Conservation (phyloP, 2,113 vertebrate species). For the Limnothrissa miodon region DNA sequence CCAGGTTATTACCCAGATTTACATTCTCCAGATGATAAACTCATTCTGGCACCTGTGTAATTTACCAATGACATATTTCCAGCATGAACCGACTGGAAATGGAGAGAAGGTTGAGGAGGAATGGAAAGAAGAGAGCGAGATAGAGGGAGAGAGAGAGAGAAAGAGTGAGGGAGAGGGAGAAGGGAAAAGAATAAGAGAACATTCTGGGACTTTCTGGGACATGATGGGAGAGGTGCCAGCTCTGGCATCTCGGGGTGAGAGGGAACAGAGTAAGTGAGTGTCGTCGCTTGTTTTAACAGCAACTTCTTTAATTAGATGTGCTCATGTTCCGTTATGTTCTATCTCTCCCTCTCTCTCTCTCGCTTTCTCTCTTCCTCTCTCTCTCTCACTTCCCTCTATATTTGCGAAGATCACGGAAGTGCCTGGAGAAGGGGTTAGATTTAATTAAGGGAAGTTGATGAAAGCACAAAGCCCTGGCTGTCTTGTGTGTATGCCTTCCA, state of each 20-base stretch:
- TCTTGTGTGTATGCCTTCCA: constrained; percentile 68
- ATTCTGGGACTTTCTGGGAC: constrained; percentile 57
- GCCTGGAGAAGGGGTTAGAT: constrained; percentile 70
- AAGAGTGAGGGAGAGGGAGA: neutral
- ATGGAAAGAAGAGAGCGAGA: neutral
- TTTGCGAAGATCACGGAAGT: constrained; percentile 66
- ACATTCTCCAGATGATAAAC: constrained; percentile 77
- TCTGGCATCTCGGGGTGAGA: constrained; percentile 47
- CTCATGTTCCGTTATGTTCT: constrained; percentile 63
- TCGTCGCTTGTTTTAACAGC: constrained; percentile 54
- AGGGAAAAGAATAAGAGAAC: constrained; percentile 21
- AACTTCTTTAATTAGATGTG: constrained; percentile 71
- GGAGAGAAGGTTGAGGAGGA: constrained; percentile 27
- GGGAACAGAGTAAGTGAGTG: constrained; percentile 25
- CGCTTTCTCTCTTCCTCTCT: neutral
- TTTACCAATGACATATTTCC: constrained; percentile 77
- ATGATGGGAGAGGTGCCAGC: constrained; percentile 43
- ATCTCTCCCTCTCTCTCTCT: neutral
- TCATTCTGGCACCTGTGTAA: constrained; percentile 81
- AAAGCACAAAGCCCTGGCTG: constrained; percentile 66
- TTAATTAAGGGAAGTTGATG: constrained; percentile 77
- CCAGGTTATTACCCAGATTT: constrained; percentile 78
- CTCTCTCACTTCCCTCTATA: constrained; percentile 29
- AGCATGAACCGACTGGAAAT: constrained; percentile 58
- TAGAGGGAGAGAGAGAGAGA: neutral